Conservation (phyloP, 2,888 invertebrate species). For the Branchellion lobata region DNA sequence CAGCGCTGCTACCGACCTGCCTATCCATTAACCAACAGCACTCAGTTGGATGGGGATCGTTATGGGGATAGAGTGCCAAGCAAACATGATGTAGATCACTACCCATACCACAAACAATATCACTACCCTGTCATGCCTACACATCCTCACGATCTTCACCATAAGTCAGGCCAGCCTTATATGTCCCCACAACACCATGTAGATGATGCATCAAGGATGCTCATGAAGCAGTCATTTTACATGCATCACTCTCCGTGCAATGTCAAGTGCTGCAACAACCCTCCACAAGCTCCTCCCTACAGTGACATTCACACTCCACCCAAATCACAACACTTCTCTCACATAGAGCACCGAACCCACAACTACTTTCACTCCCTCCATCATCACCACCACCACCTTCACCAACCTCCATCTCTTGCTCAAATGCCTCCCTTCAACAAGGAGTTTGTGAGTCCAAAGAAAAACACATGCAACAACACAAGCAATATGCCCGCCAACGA, state of each 20-base stretch:
- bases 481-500: no score
- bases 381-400: neutral
- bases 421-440: neutral
- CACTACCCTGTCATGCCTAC: neutral
- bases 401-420: neutral
- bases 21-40: neutral
- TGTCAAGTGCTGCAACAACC: neutral
- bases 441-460: no score
- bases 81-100: neutral
- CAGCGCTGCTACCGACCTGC: neutral
- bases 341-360: neutral
- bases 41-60: neutral
- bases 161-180: no score
- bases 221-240: neutral
- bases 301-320: neutral
- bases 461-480: neutral
- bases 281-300: neutral
- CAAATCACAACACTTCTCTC: neutral
- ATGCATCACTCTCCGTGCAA: neutral
- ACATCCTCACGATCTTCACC: neutral
- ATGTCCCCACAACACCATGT: no score
- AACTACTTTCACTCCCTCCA: neutral
- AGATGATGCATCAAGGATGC: no score
- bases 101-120: neutral
- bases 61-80: neutral